Base-by-base conservation (phyloP, 2,113 vertebrate species). In the Mionectes macconnelli region DNA sequence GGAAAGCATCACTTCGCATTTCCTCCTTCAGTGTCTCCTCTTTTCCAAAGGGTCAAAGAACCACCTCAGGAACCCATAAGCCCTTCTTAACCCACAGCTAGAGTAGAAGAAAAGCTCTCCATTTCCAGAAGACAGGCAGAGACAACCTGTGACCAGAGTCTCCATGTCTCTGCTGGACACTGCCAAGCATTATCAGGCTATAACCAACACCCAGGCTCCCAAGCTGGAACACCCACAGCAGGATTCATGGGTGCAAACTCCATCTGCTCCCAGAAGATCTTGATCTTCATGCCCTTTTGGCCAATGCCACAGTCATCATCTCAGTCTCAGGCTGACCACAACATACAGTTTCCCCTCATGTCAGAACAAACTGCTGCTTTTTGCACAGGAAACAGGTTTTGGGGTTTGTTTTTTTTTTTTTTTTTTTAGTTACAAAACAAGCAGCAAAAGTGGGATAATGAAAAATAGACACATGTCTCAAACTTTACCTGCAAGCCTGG, bases 401-500 rank as follows among this genome's bases (percentile, higher is more conserved):
- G 2, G 4, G 35, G 31, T 30, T 39, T 50, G n/a, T n/a, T n/a
- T n/a, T n/a, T n/a, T n/a, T n/a, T n/a, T n/a, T n/a, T 73, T 22
- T 75, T 25, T 40, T 62, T 73, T 40, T 23, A 2, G 45, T 79
- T 85, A 77, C 39, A 94, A 91, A 95, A 92, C 49, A 85, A 82
- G 90, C 3, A 1, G 60, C 12, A 73, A 67, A 88, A 90, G 39
- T n/a, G 28, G 42, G 78, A 78, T 86, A 91, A 93, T 84, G 85
- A 95, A 96, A 97, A 94, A 93, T 75, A 94, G 80, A 92, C 86
- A 40, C 28, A 77, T 63, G 40, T 57, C 47, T 83, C 89, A 87
- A 96, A 94, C 86, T 81, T 63, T 27, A 93, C 79, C 92, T 93
- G 88, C 66, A 60, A 96, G 90, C 67, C 85, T 78, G n/a, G 76